phyloP scores from a whole-genome alignment of 2,888 invertebrate species.

The Priocnemis perturbator region DNA sequence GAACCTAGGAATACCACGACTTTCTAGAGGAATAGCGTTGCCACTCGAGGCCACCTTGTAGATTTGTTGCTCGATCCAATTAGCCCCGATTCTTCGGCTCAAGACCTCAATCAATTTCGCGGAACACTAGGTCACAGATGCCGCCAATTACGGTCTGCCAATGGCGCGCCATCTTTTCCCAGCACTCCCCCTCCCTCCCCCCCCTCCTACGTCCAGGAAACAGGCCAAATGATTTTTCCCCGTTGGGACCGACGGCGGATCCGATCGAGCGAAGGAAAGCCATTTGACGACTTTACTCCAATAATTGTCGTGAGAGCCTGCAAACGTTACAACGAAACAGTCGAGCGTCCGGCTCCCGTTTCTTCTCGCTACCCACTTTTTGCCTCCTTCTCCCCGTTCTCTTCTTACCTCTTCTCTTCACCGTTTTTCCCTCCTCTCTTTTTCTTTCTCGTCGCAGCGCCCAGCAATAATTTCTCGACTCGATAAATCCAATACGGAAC shows the following conservation, averaged over 20 bases:
- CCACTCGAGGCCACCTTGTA: constrained; percentile 13
- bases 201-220: constrained; percentile 42
- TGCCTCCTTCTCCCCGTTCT: constrained; percentile 17
- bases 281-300: constrained; percentile 62
- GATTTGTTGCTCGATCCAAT: constrained; percentile 60
- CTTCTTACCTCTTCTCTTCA: not conserved
- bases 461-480: constrained; percentile 47
- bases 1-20: no score
- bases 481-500: constrained; percentile 44
- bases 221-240: constrained; percentile 58
- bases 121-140: constrained; percentile 68
- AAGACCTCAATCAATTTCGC: constrained; percentile 65
- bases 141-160: constrained; percentile 65
- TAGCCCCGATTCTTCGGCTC: constrained; percentile 56
- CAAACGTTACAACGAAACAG: constrained; percentile 50
- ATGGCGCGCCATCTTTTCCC: constrained; percentile 58
- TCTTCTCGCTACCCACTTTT: constrained; percentile 7
- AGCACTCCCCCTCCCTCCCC: constrained; percentile 33
- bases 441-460: constrained; percentile 14
- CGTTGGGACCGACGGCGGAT: constrained; percentile 40
- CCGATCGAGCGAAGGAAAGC: constrained; percentile 56
- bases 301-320: constrained; percentile 56
- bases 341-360: constrained; percentile 30
- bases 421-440: not conserved
- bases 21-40: no score